phyloP scores from a whole-genome alignment of 2,888 invertebrate genomes.

The Trissolcus brochymenae region DNA sequence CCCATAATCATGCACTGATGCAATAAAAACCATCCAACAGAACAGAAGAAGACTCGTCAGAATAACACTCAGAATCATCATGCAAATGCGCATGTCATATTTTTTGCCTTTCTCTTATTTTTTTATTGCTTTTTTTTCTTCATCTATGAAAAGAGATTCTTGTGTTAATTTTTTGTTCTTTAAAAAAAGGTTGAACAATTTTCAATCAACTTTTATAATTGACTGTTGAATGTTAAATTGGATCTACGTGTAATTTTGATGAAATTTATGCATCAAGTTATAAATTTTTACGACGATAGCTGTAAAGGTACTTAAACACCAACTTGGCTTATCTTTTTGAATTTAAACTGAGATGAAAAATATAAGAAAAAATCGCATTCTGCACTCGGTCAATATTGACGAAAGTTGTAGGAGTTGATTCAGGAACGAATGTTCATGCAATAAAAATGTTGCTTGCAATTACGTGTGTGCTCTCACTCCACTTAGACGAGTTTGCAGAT shows the following conservation, averaged over 20 bases:
- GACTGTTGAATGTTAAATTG: no score
- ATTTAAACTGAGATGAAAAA: neutral
- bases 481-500: neutral
- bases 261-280: no score
- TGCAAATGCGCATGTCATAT: slow-evolving; percentile 33
- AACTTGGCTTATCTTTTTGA: slow-evolving; percentile 5
- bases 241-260: no score
- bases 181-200: no score
- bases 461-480: neutral
- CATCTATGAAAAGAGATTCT: no score
- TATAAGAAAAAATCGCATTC: neutral
- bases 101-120: neutral
- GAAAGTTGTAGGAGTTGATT: neutral
- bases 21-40: slow-evolving; percentile 54
- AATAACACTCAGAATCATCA: slow-evolving; percentile 26
- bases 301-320: neutral
- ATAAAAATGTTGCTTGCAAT: neutral
- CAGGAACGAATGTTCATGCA: neutral
- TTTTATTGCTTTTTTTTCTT: neutral
- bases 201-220: no score
- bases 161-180: no score
- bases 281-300: no score
- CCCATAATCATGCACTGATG: slow-evolving; percentile 53
- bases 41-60: slow-evolving; percentile 35
- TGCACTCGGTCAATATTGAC: slow-evolving; percentile 3